These are phyloP conservation scores for Cephus cinctus DNA, from an alignment of 1,140 invertebrate genomes.

Conservation along the genomic window DNA sequence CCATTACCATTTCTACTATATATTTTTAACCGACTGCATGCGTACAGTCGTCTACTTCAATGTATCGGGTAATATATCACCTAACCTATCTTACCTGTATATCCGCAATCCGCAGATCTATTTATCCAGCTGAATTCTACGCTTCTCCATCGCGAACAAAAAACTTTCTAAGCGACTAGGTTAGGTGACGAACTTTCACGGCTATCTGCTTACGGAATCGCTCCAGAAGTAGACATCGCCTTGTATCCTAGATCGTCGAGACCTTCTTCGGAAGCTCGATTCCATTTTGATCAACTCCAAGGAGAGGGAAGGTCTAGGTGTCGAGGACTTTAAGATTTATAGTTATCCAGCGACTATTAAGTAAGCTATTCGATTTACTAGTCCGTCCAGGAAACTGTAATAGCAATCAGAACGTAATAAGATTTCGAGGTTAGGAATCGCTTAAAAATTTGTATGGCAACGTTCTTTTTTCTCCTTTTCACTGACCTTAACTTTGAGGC, in stretches of 20 bases:
- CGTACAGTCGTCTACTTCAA: not conserved
- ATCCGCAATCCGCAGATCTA: not conserved
- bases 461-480: too few relatives aligned
- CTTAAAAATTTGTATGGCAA: too few relatives aligned
- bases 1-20: not conserved
- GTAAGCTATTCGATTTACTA: too few relatives aligned
- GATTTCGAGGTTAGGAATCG: too few relatives aligned
- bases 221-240: constrained; percentile 18
- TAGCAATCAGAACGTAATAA: too few relatives aligned
- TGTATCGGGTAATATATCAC: too few relatives aligned
- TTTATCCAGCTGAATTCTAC: not conserved
- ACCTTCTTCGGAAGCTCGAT: too few relatives aligned
- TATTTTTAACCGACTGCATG: not conserved
- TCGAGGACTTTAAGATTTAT: constrained; percentile 15
- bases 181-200: constrained; percentile 28
- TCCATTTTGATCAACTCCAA: too few relatives aligned
- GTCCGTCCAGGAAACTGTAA: too few relatives aligned
- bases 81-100: not conserved
- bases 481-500: too few relatives aligned
- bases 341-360: too few relatives aligned
- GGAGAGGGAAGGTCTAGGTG: not conserved
- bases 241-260: too few relatives aligned
- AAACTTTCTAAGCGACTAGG: constrained; percentile 26
- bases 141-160: constrained; percentile 8
- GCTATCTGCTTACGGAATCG: constrained; percentile 19